Evolutionary conservation across 2,797 vertebrate species (phyloP), one percentile per base, ranked within the genome.

Genomic region (Phoebastria nigripes): DNA sequence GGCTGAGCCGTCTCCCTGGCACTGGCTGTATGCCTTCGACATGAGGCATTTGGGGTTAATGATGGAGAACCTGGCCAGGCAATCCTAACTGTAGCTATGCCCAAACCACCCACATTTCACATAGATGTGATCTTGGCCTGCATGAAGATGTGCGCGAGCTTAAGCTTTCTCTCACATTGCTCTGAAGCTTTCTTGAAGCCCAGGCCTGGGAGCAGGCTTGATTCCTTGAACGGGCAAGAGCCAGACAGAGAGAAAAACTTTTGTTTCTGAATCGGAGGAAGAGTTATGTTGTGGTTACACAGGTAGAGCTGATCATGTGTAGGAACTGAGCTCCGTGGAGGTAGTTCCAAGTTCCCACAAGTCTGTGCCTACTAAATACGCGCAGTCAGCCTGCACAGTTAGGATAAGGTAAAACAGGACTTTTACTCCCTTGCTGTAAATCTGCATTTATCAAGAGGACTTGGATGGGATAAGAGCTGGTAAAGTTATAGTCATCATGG

Each of bases 281-380:
- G 56, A 26, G 16, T 39, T 65, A 25, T 3, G 7, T 35, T 76
- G 29, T 33, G 26, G 21, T 46, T 41, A 24, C 19, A 6, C 29
- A 54, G 44, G 11, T 14, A 33, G 42, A 54, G 11, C 33, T 0
- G 4, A 25, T 46, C 52, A 39, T 0, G 0, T 17, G 29, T 28
- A 70, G 52, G 25, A 73, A 31, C 24, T 33, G 69, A 80, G 19
- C 37, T 84, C 29, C 0, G 2, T 42, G 24, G 49, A 59, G 19
- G 18, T 8, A 35, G 24, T 61, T 56, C 49, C 58, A 66, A 51
- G 54, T 61, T 71, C 59, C 37, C 19, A 5, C 25, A 55, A 35
- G 47, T 72, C 54, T 39, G 10, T 31, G 42, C 71, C 33, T 77
- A 12, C 49, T 56, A 35, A 74, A 77, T 35, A 58, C 0, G 1